These are phyloP conservation scores for Brachypodius melanocephalos DNA, from an alignment of 2,113 vertebrate species.

Conservation along the genomic window DNA sequence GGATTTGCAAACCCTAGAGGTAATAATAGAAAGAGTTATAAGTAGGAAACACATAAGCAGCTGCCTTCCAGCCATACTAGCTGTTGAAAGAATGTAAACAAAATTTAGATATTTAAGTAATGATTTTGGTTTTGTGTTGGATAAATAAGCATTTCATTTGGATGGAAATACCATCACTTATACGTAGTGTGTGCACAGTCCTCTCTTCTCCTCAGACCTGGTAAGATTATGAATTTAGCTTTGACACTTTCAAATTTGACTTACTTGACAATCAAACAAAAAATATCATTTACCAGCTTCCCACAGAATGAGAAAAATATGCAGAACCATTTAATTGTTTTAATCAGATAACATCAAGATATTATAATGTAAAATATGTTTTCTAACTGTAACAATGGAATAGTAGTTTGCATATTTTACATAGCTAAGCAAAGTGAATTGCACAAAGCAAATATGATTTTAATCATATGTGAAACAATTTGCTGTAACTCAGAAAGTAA, in stretches of 20 bases:
- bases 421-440: not conserved
- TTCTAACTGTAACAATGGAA: not conserved
- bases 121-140: not conserved
- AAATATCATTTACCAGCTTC: not conserved
- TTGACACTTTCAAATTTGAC: not conserved
- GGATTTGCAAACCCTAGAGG: not conserved
- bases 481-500: not conserved
- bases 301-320: not conserved
- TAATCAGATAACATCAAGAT: not conserved
- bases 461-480: not conserved
- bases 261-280: not conserved
- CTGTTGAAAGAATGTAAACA: not conserved
- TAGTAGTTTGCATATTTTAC: not conserved
- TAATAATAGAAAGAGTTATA: not conserved
- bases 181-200: not conserved
- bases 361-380: not conserved
- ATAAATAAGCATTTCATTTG: not conserved
- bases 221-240: not conserved
- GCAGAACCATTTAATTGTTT: not conserved
- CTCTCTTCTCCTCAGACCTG: not conserved
- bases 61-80: not conserved
- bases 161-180: not conserved
- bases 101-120: not conserved
- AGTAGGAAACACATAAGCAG: not conserved
- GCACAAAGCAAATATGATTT: not conserved